Evolutionary conservation across 2,888 invertebrate genomes (phyloP), one percentile per base, ranked within the genome.

Genomic region (Eudemis profundana): DNA sequence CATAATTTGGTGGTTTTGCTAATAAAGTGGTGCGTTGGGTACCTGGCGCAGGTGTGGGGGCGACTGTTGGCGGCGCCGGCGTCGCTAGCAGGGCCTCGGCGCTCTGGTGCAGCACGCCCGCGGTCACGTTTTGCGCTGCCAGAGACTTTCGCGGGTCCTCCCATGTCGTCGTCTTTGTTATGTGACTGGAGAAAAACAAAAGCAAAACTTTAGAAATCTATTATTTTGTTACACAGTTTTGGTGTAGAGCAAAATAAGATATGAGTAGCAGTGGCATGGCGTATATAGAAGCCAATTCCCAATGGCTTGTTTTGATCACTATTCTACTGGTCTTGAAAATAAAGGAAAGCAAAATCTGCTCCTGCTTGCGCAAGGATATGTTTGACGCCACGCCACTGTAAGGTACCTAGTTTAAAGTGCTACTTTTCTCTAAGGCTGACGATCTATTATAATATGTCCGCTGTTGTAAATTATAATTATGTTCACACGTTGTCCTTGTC

Each of bases 101-200:
- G 74, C 90, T 94, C 79, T 94, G 93, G 61, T 91, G 90, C 83
- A 90, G 90, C 49, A 93, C 92, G 21, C 83, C 83, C 53, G 77
- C 80, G 5, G 93, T 86, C 63, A 93, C 93, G 42, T 93, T 90
- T 82, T 94, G 94, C 49, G 95, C 95, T 19, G 95, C 95, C 61
- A 95, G 92, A 21, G 96, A 95, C 87, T 97, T 97, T 73, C 97
- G 94, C 7, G 97, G 97, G 86, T 98, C 97, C 83, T 97, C 97
- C 97, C 97, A 98, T 82, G 97, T 97, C 75, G 97, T 97, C 68
- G 96, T 96, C 86, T 97, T 95, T 76, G 96, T 96, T 86, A 96
- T 93, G 90, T 97, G 97, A 92, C 97, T 97, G 94, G 40, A 12
- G 93, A 93, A 56, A 17, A 56, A 29, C 29, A 29, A 23, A 54